Evolutionary conservation across 2,797 vertebrate species (phyloP), one percentile per base, ranked within the genome.

Genomic region (Antrozous pallidus): DNA sequence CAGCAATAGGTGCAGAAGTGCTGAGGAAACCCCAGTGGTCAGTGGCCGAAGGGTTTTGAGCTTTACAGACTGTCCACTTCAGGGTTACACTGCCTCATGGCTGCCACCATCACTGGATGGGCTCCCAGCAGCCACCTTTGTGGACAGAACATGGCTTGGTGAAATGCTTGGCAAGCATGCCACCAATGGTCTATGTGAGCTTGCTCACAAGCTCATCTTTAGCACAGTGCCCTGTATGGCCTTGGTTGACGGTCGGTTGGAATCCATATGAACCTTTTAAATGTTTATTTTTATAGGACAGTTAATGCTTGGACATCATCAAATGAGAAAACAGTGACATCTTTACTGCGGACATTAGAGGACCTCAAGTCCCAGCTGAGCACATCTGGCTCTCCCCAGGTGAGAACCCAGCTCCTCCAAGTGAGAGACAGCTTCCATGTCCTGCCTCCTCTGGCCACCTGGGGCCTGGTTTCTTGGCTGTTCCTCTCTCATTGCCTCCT

Each of bases 291-390:
- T 94, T 69, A 95, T 95, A 98, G 98, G 95, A 97, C 97, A 0
- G 74, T 98, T 90, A 95, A 75, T 0, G 83, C 96, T 0, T 97
- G 98, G 97, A 97, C 97, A 6, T 93, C 95, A 54, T 97, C 98
- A 7, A 97, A 96, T 18, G 97, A 98, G 89, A 98, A 98, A 93
- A 96, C 96, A 2, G 80, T 98, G 42, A 79, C 95, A 0, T 97
- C 98, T 65, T 89, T 98, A 86, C 88, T 98, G 63, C 93, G 51
- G 58, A 98, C 89, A 0, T 83, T 98, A 45, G 97, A 97, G 56
- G 97, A 98, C 24, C 80, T 98, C 22, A 98, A 98, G 94, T 94
- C 97, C 71, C 97, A 98, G 63, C 93, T 98, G 75, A 54, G 96
- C 70, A 47, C 69, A 8, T 49, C 93, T 71, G 8, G 81, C 73